phyloP scores from a whole-genome alignment of 2,797 vertebrate genomes.

The Crocidura indochinensis region DNA sequence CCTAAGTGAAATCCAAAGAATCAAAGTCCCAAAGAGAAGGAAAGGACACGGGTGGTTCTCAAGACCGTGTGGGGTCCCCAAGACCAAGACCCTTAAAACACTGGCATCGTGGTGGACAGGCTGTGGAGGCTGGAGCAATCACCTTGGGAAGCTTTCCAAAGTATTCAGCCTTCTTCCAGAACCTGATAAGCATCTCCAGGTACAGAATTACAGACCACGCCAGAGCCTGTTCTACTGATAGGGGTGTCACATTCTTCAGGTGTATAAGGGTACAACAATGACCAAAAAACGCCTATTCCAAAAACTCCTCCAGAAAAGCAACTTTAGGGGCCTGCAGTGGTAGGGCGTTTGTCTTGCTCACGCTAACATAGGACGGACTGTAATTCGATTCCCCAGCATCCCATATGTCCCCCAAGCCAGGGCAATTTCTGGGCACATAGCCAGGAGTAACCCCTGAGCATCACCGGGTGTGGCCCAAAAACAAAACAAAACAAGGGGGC shows the following conservation, averaged over 20 bases:
- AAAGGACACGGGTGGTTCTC: neutral
- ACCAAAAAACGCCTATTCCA: neutral
- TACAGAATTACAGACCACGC: slow-evolving; percentile 32
- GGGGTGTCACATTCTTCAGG: neutral
- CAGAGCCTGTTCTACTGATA: neutral
- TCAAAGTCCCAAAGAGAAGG: neutral
- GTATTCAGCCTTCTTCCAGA: neutral
- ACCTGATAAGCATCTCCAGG: slow-evolving; percentile 27
- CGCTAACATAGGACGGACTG: no score
- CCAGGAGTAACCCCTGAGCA: no score
- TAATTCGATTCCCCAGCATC: no score
- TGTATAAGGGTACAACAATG: slow-evolving; percentile 1
- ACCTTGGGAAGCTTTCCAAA: slow-evolving; percentile 36
- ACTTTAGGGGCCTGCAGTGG: no score
- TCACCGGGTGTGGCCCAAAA: no score
- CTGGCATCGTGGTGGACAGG: neutral
- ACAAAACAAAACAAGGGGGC: no score
- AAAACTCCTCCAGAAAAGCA: neutral
- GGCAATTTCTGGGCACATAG: no score
- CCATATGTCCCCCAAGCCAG: no score
- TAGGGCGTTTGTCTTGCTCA: no score
- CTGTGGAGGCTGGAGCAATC: neutral
- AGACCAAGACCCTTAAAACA: slow-evolving; percentile 24
- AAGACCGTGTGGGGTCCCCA: neutral
- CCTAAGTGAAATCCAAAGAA: neutral